Evolutionary conservation across 1,140 invertebrate species (phyloP).

Genomic region (Drosophila mojavensis): DNA sequence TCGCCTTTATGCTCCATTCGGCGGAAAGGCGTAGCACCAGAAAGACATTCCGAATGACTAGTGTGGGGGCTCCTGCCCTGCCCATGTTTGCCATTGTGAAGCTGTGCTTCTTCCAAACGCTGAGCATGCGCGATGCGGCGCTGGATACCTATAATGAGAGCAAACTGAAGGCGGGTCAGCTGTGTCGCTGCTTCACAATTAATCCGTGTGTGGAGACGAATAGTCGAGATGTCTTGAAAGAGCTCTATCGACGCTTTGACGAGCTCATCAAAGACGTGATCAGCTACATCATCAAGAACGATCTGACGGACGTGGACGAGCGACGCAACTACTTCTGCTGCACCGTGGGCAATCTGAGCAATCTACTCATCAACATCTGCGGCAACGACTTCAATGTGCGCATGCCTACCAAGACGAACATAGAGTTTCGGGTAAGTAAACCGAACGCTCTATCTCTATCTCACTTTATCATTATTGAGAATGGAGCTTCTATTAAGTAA

Average conservation of each 20-base stretch:
- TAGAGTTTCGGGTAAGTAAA: conserved; percentile 62
- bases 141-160: conserved; percentile 58
- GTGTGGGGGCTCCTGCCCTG: not conserved
- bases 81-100: conserved; percentile 62
- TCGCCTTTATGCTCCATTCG: conserved; percentile 28
- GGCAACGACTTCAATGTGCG: conserved; percentile 63
- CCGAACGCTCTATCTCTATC: no score
- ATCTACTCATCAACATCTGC: conserved; percentile 60
- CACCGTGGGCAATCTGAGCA: conserved; percentile 51
- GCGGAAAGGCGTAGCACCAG: not conserved
- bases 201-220: conserved; percentile 4
- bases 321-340: conserved; percentile 57
- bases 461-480: no score
- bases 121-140: conserved; percentile 36
- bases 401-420: conserved; percentile 61
- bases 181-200: conserved; percentile 36
- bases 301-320: conserved; percentile 27
- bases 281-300: conserved; percentile 42
- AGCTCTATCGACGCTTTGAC: conserved; percentile 58
- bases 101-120: conserved; percentile 61
- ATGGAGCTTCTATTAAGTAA: no score
- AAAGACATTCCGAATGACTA: not conserved
- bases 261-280: conserved; percentile 56
- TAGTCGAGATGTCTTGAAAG: conserved; percentile 18
- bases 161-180: conserved; percentile 16